Evolutionary conservation across 1,140 invertebrate genomes (phyloP), one percentile per base, ranked within the genome.

Genomic region (Cardiocondyla obscurior): DNA sequence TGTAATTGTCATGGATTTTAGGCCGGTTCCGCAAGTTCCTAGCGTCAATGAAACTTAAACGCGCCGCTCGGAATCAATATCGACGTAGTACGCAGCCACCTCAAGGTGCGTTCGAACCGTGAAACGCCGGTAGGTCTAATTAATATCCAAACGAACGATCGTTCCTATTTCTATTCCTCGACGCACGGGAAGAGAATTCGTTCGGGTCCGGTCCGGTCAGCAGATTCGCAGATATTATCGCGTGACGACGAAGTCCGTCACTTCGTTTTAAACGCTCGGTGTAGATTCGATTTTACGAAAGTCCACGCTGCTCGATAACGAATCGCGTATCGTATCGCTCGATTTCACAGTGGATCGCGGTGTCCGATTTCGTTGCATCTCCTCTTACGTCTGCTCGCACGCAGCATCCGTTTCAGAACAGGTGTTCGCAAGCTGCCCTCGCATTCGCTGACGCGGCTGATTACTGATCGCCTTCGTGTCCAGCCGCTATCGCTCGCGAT

Each of bases 391-490:
- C 62, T 64, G 62, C 51, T 69, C 8, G 58, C 57, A 33, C 39
- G 10, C 70, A 67, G 39, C 55, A 82, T 51, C 42, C 60, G 60
- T 44, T 70, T 8, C 25, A 25, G 67, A 88, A 88, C 86, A 88
- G 87, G 87, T 88, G 87, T 88, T 85, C 82, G 49, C 55, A 55
- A 10, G 53, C 55, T 55, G 83, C 62, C 58, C 19, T 44, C 70
- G 49, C 53, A 53, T 87, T 85, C 22, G 87, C 87, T 89, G 88
- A 86, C 88, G 55, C 51, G 7, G 85, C 73, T 72, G 86, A 88
- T 88, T 81, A 83, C 79, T 25, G 74, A 88, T 88, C 86, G 57
- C 67, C 83, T 85, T 76, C 64, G 81, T 67, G 83, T 62, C 36
- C 16, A 36, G 57, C 16, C 22, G 57, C 82, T 88, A 88, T 88